These are phyloP conservation scores for Diorhabda carinulata DNA, from an alignment of 1,140 invertebrate species.

Conservation along the genomic window DNA sequence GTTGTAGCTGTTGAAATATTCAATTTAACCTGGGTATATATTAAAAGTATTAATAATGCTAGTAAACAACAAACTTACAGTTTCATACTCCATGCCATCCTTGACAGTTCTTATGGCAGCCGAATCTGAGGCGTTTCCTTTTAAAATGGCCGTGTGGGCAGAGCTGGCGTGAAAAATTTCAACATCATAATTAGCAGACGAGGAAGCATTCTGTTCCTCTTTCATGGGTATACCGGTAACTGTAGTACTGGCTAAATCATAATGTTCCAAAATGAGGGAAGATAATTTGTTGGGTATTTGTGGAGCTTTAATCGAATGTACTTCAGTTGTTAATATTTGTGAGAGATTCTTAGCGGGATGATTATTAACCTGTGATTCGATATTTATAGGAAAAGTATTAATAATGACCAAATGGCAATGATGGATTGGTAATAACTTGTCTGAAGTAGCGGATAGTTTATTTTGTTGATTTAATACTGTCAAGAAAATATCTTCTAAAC, in stretches of 20 bases:
- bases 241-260: slow-evolving; percentile 89
- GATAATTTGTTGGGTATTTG: slow-evolving; percentile 64
- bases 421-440: slow-evolving; percentile 64
- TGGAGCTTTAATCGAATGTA: slow-evolving; percentile 65
- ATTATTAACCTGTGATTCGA: slow-evolving; percentile 69
- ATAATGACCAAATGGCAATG: slow-evolving; percentile 86
- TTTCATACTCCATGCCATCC: slow-evolving; percentile 56
- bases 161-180: slow-evolving; percentile 86
- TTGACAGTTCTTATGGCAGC: slow-evolving; percentile 50
- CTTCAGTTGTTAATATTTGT: slow-evolving; percentile 61
- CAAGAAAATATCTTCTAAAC: slow-evolving; percentile 79
- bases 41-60: too few relatives aligned
- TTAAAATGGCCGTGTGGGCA: slow-evolving; percentile 76
- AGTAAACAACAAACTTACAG: slow-evolving; percentile 45
- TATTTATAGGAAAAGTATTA: slow-evolving; percentile 78
- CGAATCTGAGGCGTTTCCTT: slow-evolving; percentile 54
- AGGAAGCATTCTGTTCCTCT: slow-evolving; percentile 97
- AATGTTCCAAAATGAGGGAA: slow-evolving; percentile 76
- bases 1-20: too few relatives aligned
- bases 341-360: slow-evolving; percentile 59
- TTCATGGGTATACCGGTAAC: slow-evolving; percentile 98
- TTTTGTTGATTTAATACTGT: slow-evolving; percentile 77
- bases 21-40: too few relatives aligned
- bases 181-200: slow-evolving; percentile 96
- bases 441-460: slow-evolving; percentile 46